phyloP scores from a whole-genome alignment of 2,888 invertebrate genomes.

The Scaptodrosophila latifasciaeformis region DNA sequence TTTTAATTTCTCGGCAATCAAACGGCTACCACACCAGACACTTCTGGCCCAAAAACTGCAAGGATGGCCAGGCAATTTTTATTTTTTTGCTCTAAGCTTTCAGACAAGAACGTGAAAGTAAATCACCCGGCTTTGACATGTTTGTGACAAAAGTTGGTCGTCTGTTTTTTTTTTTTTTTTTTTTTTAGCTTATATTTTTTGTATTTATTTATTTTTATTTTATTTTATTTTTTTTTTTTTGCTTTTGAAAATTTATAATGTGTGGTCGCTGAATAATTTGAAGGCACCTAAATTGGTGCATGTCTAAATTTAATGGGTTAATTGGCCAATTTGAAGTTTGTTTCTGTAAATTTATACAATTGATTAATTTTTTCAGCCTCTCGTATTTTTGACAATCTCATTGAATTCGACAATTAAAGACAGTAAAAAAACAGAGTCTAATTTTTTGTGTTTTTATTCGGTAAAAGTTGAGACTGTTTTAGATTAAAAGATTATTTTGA shows the following conservation, averaged over 20 bases:
- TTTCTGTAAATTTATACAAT: too few relatives aligned
- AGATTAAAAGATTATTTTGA: too few relatives aligned
- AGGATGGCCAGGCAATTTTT: not conserved
- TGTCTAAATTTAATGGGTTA: conserved; percentile 68
- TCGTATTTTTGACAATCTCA: too few relatives aligned
- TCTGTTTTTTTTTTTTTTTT: not conserved
- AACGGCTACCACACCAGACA: conserved; percentile 45
- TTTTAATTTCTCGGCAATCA: conserved; percentile 67
- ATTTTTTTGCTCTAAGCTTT: not conserved
- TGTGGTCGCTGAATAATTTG: conserved; percentile 73
- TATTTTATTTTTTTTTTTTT: conserved; percentile 19
- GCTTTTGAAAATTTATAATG: conserved; percentile 69
- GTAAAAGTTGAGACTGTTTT: too few relatives aligned
- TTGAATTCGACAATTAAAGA: too few relatives aligned
- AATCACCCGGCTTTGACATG: conserved; percentile 61
- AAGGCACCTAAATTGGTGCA: conserved; percentile 69
- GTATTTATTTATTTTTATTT: conserved; percentile 16
- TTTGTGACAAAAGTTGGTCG: conserved; percentile 55
- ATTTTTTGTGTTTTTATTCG: too few relatives aligned
- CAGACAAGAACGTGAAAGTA: conserved; percentile 41
- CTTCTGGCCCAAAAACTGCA: conserved; percentile 10
- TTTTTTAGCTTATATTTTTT: not conserved
- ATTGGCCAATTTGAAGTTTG: conserved; percentile 46
- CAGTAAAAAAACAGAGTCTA: too few relatives aligned
- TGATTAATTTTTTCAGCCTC: too few relatives aligned